Evolutionary conservation across 2,888 invertebrate genomes (phyloP).

Genomic region (Drosophila paucipuncta): DNA sequence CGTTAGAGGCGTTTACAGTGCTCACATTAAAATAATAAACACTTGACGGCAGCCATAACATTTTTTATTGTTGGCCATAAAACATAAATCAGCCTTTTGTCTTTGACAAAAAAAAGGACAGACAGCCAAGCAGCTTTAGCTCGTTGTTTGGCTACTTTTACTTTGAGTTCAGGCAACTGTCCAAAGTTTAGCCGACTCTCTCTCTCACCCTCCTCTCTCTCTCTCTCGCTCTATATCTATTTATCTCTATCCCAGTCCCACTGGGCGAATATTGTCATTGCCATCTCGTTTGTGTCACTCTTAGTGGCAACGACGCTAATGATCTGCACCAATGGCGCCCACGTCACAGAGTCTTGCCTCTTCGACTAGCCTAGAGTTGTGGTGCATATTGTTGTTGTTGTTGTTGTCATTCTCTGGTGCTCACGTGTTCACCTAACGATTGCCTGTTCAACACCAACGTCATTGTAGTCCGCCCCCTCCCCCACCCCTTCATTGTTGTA

Average conservation of each 20-base stretch:
- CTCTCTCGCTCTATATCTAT: neutral
- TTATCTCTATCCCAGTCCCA: constrained; percentile 1
- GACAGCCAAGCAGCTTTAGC: neutral
- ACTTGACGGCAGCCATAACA: constrained; percentile 60
- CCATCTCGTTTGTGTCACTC: constrained; percentile 55
- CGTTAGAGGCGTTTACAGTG: constrained; percentile 38
- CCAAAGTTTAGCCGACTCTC: constrained; percentile 32
- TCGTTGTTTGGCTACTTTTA: constrained; percentile 17
- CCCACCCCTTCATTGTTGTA: neutral
- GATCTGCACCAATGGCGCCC: constrained; percentile 75
- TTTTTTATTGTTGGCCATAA: constrained; percentile 49
- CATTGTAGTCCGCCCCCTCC: constrained; percentile 10
- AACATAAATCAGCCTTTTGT: constrained; percentile 67
- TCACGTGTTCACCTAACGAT: constrained; percentile 39
- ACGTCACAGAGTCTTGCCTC: constrained; percentile 46
- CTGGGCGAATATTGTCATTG: constrained; percentile 40
- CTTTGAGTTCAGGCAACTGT: constrained; percentile 14
- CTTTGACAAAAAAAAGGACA: constrained; percentile 16
- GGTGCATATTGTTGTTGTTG: constrained; percentile 3
- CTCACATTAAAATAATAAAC: constrained; percentile 73
- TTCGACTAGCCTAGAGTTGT: constrained; percentile 19
- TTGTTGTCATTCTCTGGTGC: constrained; percentile 16
- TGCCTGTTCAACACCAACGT: constrained; percentile 22
- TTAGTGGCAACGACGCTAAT: constrained; percentile 63
- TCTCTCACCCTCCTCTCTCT: neutral